Evolutionary conservation across 92 coral and sea anemone species (phyloP), one percentile per base, ranked within the genome.

Genomic region (Meandrina meandrites): DNA sequence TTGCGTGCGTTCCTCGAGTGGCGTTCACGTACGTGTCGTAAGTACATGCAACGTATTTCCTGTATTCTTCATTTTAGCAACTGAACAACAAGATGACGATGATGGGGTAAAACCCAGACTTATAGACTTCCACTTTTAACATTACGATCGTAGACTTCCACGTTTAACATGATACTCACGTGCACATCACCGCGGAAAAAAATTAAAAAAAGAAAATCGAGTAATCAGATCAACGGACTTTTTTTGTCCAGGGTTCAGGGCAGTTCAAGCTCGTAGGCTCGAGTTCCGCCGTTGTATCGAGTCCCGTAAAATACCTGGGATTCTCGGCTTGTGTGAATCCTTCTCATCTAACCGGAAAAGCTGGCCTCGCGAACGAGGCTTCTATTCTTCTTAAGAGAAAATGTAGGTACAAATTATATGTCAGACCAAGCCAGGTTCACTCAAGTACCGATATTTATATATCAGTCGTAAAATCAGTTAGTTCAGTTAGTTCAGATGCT

Each of bases 31-130:
- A 28, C 60, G 4, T 54, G 22, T 1, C 8, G 17, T 78, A 8
- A 31, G 10, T 35, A 36, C 74, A n/a, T n/a, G n/a, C n/a, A n/a
- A n/a, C n/a, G n/a, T n/a, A n/a, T n/a, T 64, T 80, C 75, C 84
- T 40, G 56, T 37, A 40, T 30, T 74, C 13, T 27, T 78, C 37
- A 56, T 60, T 58, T 79, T 27, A 57, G 56, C 13, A 3, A 1
- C 21, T 15, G 54, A 15, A 28, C 60, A 28, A 50, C 9, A 6
- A 19, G 40, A 78, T 50, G 81, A 78, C 81, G 66, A 53, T 22
- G 30, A 31, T 50, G 19, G 51, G 83, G 83, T 57, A 79, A 79
- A 79, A 48, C 80, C 80, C 71, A 31, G 4, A 27, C 22, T 18
- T 30, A 73, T 37, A 18, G 78, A 72, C 77, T 72, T 72, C 14